Conservation (phyloP, 2,888 invertebrate species). For the Dione vanillae region DNA sequence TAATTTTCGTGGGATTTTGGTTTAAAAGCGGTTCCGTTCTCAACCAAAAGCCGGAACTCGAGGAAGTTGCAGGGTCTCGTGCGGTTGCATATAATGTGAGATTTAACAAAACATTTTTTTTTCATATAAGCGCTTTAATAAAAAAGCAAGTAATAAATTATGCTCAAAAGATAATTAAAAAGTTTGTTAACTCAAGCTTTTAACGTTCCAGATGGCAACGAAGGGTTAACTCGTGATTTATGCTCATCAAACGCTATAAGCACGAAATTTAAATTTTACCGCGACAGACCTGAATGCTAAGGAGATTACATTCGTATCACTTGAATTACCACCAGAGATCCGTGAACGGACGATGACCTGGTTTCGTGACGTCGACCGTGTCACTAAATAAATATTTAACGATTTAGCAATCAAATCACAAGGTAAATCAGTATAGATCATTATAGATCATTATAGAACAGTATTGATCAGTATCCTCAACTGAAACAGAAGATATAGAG, state of each 20-base stretch:
- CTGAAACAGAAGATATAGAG: conserved; percentile 65
- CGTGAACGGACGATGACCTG: conserved; percentile 67
- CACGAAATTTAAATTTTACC: conserved; percentile 62
- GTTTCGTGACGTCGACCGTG: conserved; percentile 51
- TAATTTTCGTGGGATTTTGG: conserved; percentile 28
- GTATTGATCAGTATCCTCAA: conserved; percentile 59
- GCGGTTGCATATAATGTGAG: conserved; percentile 40
- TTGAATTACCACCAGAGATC: conserved; percentile 64
- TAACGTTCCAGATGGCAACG: conserved; percentile 18
- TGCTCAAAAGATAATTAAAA: neutral
- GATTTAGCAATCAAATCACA: conserved; percentile 64
- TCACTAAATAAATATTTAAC: conserved; percentile 23
- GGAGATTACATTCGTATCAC: conserved; percentile 64
- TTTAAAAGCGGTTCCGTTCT: conserved; percentile 53
- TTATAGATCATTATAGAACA: too few species aligned
- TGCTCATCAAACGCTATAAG: conserved; percentile 63
- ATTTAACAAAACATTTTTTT: neutral
- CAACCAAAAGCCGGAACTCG: conserved; percentile 65
- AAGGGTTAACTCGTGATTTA: conserved; percentile 60
- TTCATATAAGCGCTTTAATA: too few species aligned
- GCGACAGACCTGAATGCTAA: conserved; percentile 58
- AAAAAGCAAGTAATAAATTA: too few species aligned
- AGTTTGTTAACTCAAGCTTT: neutral
- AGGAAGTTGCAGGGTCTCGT: conserved; percentile 57
- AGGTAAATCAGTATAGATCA: conserved; percentile 61